Evolutionary conservation across 2,888 invertebrate species (phyloP).

Genomic region (Noctua janthe): DNA sequence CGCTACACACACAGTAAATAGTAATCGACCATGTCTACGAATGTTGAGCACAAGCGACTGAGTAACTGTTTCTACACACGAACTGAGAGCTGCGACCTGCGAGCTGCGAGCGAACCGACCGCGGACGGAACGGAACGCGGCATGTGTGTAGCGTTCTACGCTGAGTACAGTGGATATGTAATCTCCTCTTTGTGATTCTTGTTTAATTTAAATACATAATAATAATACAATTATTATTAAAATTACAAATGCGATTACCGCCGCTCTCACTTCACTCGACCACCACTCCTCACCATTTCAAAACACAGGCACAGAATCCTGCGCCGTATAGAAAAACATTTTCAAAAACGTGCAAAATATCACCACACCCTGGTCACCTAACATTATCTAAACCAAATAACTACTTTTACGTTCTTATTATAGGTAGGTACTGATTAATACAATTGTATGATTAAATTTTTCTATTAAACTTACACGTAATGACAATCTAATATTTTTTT

Average conservation of each 20-base stretch:
- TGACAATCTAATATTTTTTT: constrained; percentile 84
- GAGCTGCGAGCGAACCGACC: constrained; percentile 50
- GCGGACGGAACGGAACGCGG: constrained; percentile 47
- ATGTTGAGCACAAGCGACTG: constrained; percentile 78
- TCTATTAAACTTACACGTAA: constrained; percentile 86
- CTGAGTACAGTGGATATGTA: constrained; percentile 87
- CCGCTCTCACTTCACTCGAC: constrained; percentile 80
- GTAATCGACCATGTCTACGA: constrained; percentile 68
- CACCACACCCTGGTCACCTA: constrained; percentile 91
- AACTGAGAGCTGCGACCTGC: constrained; percentile 40
- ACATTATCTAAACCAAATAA: constrained; percentile 89
- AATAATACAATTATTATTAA: constrained; percentile 75
- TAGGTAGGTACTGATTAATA: constrained; percentile 86
- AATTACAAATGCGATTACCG: constrained; percentile 84
- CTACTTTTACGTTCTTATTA: constrained; percentile 86
- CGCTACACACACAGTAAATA: constrained; percentile 83
- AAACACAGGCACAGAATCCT: constrained; percentile 84
- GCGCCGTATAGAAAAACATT: constrained; percentile 89
- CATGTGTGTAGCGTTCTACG: constrained; percentile 86
- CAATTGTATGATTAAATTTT: constrained; percentile 86
- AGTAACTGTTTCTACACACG: constrained; percentile 51
- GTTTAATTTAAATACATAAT: constrained; percentile 76
- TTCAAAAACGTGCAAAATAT: constrained; percentile 91
- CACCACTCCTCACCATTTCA: constrained; percentile 83
- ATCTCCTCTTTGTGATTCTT: constrained; percentile 85